phyloP scores from a whole-genome alignment of 2,888 invertebrate genomes.

The Buathra laborator region DNA sequence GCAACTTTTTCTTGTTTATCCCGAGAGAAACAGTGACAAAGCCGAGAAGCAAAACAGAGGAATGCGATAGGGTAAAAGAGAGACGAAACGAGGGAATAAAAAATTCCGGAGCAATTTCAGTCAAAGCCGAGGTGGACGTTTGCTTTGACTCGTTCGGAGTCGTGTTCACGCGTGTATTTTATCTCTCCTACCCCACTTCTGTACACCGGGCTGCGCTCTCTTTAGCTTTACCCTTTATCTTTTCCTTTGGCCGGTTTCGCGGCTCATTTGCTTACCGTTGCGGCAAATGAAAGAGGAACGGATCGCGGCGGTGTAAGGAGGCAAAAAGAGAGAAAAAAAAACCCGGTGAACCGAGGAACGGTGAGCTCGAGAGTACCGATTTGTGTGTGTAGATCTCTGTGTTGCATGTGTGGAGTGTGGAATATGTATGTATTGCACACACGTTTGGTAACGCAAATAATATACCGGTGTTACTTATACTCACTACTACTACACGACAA shows the following conservation, averaged over 20 bases:
- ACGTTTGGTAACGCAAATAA: too few species aligned
- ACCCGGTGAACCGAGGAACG: slow-evolving; percentile 12
- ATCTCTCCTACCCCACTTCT: not conserved
- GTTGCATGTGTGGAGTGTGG: too few species aligned
- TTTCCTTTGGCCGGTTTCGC: slow-evolving; percentile 52
- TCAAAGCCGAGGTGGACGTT: slow-evolving; percentile 53
- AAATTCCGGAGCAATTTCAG: slow-evolving; percentile 55
- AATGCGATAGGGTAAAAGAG: not conserved
- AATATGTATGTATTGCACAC: too few species aligned
- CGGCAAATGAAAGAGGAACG: slow-evolving; percentile 42
- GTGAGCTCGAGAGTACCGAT: slow-evolving; percentile 16
- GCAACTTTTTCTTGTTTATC: too few species aligned
- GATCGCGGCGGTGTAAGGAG: slow-evolving; percentile 28
- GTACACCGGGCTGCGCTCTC: slow-evolving; percentile 11
- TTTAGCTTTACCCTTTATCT: slow-evolving; percentile 47
- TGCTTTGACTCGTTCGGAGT: slow-evolving; percentile 49
- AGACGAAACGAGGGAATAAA: slow-evolving; percentile 30
- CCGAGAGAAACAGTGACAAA: too few species aligned
- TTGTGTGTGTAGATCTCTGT: not conserved
- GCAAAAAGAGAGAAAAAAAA: slow-evolving; percentile 7
- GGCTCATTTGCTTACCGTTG: slow-evolving; percentile 57
- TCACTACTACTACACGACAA: slow-evolving; percentile 12
- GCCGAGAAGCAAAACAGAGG: too few species aligned
- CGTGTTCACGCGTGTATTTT: slow-evolving; percentile 50
- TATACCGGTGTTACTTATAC: not conserved